A percentile compares a stretch with the other conserved stretches of the same genome.
Conservation (phyloP, 2,797 vertebrate species). For the Fringilla coelebs region DNA sequence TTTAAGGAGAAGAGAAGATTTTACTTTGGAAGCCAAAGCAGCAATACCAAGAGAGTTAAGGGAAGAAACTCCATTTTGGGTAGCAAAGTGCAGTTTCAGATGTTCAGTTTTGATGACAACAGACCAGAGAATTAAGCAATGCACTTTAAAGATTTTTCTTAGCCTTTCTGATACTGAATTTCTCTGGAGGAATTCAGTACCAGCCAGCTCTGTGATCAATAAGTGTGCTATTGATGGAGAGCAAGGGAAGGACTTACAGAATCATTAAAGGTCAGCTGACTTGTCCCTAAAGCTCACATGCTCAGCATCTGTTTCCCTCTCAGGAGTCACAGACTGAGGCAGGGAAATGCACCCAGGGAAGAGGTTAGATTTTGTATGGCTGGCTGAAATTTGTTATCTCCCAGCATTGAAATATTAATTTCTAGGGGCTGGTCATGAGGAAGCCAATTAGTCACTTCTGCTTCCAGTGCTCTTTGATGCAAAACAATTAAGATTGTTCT, state of each 20-base stretch:
- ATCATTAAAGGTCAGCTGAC: slow-evolving; percentile 48
- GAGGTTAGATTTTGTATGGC: neutral
- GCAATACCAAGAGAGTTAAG: neutral
- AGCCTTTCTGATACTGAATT: slow-evolving; percentile 45
- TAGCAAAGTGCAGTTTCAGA: slow-evolving; percentile 19
- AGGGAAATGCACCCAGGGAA: neutral
- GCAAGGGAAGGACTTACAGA: slow-evolving; percentile 27
- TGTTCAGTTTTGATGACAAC: slow-evolving; percentile 24
- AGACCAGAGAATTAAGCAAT: slow-evolving; percentile 28
- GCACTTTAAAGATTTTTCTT: slow-evolving; percentile 52
- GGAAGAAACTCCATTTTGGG: neutral
- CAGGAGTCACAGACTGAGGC: neutral
- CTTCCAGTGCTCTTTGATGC: neutral
- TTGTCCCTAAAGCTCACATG: slow-evolving; percentile 20
- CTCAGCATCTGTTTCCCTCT: slow-evolving; percentile 27
- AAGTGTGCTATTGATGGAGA: slow-evolving; percentile 52
- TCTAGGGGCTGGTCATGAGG: neutral
- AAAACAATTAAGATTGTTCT: neutral
- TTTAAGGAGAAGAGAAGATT: neutral
- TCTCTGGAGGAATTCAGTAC: slow-evolving; percentile 36
- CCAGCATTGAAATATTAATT: neutral
- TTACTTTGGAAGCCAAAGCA: neutral
- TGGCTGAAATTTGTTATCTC: neutral
- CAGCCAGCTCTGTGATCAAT: slow-evolving; percentile 50
- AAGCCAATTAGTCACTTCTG: slow-evolving; percentile 11